A percentile compares a stretch with the other conserved stretches of the same genome.
Conservation (phyloP, 1,140 invertebrate species). For the Diorhabda carinulata region DNA sequence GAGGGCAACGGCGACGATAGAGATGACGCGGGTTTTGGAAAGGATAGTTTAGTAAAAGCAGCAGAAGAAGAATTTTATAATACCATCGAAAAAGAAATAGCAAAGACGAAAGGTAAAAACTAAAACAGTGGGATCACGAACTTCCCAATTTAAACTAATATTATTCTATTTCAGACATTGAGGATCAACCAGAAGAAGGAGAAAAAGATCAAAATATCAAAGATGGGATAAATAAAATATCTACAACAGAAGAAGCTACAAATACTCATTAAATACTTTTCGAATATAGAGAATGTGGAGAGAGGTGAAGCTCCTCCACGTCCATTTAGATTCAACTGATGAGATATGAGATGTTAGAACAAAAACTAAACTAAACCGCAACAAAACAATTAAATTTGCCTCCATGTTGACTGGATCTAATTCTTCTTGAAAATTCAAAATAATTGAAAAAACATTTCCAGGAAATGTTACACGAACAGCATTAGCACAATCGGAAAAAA, state of each 20-base stretch:
- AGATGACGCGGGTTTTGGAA: constrained; percentile 20
- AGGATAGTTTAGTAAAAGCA: constrained; percentile 34
- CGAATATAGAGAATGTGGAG: no score
- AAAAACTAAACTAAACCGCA: no score
- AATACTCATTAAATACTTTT: background rate
- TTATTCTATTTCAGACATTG: background rate
- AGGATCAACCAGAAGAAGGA: background rate
- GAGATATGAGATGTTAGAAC: no score
- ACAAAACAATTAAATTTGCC: no score
- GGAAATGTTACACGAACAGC: no score
- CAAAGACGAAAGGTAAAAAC: background rate
- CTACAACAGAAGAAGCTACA: background rate
- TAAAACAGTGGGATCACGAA: no score
- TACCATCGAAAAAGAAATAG: constrained; percentile 32
- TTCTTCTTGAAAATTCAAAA: no score
- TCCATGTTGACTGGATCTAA: no score
- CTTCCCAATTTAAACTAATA: background rate
- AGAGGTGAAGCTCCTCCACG: no score
- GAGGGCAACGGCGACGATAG: constrained; percentile 27
- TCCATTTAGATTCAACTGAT: no score
- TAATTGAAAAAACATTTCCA: no score
- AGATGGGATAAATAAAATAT: background rate
- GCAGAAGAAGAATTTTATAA: constrained; percentile 41
- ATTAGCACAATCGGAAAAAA: no score
- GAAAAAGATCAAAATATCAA: background rate